Conservation (phyloP, 2,113 vertebrate species). For the Trochalopteron elliotii region DNA sequence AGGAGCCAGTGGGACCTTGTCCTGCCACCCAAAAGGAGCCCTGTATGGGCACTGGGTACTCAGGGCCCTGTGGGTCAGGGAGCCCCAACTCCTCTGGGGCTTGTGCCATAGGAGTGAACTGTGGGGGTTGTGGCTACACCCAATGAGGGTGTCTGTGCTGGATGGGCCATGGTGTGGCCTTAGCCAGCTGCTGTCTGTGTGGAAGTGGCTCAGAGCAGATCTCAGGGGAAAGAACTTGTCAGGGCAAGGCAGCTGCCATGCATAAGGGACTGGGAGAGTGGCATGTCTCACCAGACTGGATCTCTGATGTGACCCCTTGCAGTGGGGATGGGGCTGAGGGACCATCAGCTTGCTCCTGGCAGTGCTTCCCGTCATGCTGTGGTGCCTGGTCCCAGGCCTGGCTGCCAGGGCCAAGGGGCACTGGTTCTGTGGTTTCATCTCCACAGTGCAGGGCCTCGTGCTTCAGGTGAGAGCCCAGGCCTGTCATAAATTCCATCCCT, state of each 20-base stretch:
- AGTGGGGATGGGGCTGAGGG: neutral
- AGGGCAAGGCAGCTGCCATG: neutral
- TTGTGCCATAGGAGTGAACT: rapidly evolving
- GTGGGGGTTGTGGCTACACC: too few relatives aligned
- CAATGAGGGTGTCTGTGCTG: rapidly evolving
- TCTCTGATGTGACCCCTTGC: neutral
- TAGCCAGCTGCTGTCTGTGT: rapidly evolving
- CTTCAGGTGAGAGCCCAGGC: neutral
- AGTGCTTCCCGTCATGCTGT: rapidly evolving
- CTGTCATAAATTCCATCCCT: neutral
- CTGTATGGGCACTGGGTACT: rapidly evolving
- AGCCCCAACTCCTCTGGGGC: rapidly evolving
- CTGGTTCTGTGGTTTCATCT: neutral
- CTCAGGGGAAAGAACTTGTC: neutral
- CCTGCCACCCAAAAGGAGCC: neutral
- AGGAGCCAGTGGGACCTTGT: rapidly evolving
- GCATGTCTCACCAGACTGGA: rapidly evolving
- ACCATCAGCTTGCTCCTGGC: neutral
- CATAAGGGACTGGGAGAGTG: neutral
- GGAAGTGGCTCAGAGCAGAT: neutral
- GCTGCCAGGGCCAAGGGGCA: neutral
- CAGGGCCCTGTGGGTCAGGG: neutral
- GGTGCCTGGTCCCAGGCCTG: neutral
- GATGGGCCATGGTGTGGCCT: rapidly evolving
- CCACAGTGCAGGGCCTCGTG: rapidly evolving